A percentile compares a stretch with the other conserved stretches of the same genome.
phyloP scores from a whole-genome alignment of 2,888 invertebrate species.

The Dynastes tityus region DNA sequence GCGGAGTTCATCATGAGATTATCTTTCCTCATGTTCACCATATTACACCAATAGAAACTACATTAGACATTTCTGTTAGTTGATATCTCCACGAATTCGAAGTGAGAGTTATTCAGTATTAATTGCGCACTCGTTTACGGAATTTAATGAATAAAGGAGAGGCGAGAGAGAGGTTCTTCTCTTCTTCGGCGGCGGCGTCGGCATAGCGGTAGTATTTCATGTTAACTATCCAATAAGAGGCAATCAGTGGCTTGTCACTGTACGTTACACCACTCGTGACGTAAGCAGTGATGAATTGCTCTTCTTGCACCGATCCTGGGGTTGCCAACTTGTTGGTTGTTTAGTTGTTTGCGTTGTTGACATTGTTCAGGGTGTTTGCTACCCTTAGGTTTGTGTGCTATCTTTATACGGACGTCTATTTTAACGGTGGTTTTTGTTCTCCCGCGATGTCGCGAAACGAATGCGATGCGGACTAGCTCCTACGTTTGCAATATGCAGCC shows the following conservation, averaged over 20 bases:
- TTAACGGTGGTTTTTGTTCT: constrained; percentile 39
- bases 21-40: no score
- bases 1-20: no score
- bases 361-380: constrained; percentile 57
- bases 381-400: constrained; percentile 53
- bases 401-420: constrained; percentile 53
- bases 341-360: constrained; percentile 61
- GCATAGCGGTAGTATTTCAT: constrained; percentile 55
- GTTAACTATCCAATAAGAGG: constrained; percentile 73
- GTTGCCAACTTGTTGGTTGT: constrained; percentile 68
- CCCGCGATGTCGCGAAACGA: constrained; percentile 17
- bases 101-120: constrained; percentile 23
- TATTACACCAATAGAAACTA: not conserved
- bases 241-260: constrained; percentile 73
- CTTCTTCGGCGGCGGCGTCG: constrained; percentile 25
- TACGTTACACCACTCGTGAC: constrained; percentile 67
- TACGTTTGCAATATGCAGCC: constrained; percentile 5
- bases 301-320: constrained; percentile 65
- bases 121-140: constrained; percentile 38
- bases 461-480: not conserved
- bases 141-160: constrained; percentile 37
- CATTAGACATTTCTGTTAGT: not conserved
- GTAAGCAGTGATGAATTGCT: constrained; percentile 69
- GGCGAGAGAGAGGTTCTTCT: not conserved
- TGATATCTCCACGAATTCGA: not conserved